phyloP scores from a whole-genome alignment of 2,888 invertebrate species.

The Tenthredo livida region DNA sequence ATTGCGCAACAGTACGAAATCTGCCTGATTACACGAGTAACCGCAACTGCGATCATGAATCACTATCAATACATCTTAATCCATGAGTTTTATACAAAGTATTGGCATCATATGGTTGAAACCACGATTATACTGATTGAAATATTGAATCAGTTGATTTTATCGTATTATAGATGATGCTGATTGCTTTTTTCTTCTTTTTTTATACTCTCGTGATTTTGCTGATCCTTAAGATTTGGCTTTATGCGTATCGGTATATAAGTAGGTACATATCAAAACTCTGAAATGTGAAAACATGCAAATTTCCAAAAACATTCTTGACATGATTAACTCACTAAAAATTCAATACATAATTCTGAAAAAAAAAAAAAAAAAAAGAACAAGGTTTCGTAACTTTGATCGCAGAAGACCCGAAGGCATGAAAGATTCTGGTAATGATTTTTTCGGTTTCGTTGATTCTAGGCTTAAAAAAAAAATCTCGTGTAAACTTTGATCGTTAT shows the following conservation, averaged over 20 bases:
- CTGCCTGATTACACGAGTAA: neutral
- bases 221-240: no score
- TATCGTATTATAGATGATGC: neutral
- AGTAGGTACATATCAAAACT: no score
- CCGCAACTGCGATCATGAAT: neutral
- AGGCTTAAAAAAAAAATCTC: neutral
- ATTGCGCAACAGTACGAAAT: neutral
- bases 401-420: no score
- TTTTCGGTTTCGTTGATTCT: neutral
- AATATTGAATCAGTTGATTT: neutral
- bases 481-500: neutral
- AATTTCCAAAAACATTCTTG: neutral
- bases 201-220: neutral
- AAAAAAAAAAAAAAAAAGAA: neutral
- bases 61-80: neutral
- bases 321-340: no score
- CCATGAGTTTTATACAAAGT: neutral
- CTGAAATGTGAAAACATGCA: no score
- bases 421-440: no score
- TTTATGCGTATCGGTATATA: no score
- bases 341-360: no score
- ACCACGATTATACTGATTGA: neutral
- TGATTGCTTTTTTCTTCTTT: neutral
- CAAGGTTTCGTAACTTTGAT: neutral
- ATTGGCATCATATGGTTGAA: neutral